phyloP scores from a whole-genome alignment of 2,113 vertebrate species.

The Lampris incognitus region DNA sequence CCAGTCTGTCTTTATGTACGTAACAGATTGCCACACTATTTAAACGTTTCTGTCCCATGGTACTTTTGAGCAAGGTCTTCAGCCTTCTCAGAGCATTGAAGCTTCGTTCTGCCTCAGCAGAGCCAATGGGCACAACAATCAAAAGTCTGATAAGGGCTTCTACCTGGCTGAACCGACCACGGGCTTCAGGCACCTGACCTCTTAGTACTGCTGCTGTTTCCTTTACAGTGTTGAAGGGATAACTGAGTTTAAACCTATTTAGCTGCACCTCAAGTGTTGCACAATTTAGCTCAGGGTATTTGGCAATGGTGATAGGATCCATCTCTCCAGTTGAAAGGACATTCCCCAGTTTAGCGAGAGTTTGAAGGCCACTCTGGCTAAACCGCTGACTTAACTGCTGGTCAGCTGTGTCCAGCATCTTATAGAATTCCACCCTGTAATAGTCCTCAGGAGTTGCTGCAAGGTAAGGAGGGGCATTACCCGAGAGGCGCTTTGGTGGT shows the following conservation, averaged over 20 bases:
- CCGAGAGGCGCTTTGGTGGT: not conserved
- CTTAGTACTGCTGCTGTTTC: slow-evolving; percentile 12
- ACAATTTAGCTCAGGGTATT: not conserved
- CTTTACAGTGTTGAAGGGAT: slow-evolving; percentile 14
- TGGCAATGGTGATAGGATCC: not conserved
- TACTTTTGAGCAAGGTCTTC: slow-evolving; percentile 14
- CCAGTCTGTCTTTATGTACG: slow-evolving; percentile 7
- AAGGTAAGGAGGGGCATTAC: not conserved
- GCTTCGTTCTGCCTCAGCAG: slow-evolving; percentile 6
- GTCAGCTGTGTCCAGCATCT: not conserved
- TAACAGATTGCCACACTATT: slow-evolving; percentile 20
- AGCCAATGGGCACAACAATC: slow-evolving; percentile 1
- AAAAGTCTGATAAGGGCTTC: slow-evolving; percentile 18
- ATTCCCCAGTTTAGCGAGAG: not conserved
- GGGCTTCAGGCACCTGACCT: slow-evolving; percentile 31
- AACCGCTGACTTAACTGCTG: not conserved
- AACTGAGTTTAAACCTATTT: slow-evolving; percentile 1
- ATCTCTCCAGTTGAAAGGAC: not conserved
- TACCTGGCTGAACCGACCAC: slow-evolving; percentile 28
- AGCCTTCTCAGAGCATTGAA: slow-evolving; percentile 16
- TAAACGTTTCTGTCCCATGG: slow-evolving; percentile 11
- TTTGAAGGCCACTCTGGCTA: not conserved
- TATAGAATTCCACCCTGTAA: not conserved
- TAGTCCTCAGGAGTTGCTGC: not conserved
- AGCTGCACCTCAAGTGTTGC: not conserved